These are phyloP conservation scores for Danio rerio DNA, from an alignment of 2,113 vertebrate genomes.

Conservation along the genomic window DNA sequence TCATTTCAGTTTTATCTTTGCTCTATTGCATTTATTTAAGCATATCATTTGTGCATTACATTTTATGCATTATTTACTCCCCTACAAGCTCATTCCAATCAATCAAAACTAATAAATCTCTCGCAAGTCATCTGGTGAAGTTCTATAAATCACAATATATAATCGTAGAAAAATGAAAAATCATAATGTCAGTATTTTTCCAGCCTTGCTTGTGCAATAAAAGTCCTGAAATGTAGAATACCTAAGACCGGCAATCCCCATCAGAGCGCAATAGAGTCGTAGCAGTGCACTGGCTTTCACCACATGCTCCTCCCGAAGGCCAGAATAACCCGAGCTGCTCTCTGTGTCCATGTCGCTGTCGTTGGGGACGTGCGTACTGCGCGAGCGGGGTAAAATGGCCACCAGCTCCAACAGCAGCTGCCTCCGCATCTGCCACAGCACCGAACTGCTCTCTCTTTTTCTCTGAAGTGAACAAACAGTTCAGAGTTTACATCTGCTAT, in stretches of 20 bases:
- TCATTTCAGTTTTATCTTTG: too few relatives aligned
- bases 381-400: slow-evolving; percentile 91
- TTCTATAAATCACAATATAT: too few relatives aligned
- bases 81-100: too few relatives aligned
- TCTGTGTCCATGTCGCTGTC: slow-evolving; percentile 79
- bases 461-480: slow-evolving; percentile 75
- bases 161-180: too few relatives aligned
- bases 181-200: too few relatives aligned
- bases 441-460: slow-evolving; percentile 92
- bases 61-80: too few relatives aligned
- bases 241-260: slow-evolving; percentile 98
- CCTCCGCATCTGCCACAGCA: slow-evolving; percentile 97
- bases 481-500: not conserved
- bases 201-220: too few relatives aligned
- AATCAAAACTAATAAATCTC: too few relatives aligned
- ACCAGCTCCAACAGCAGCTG: slow-evolving; percentile 95
- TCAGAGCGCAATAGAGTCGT: slow-evolving; percentile 93
- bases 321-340: slow-evolving; percentile 84
- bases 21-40: too few relatives aligned
- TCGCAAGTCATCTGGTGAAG: too few relatives aligned
- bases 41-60: too few relatives aligned
- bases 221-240: slow-evolving; percentile 60
- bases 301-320: slow-evolving; percentile 93
- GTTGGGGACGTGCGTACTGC: slow-evolving; percentile 84
- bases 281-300: slow-evolving; percentile 96